A percentile compares a stretch with the other conserved stretches of the same genome.
phyloP scores from a whole-genome alignment of 2,113 vertebrate species.

The Salminus brasiliensis region DNA sequence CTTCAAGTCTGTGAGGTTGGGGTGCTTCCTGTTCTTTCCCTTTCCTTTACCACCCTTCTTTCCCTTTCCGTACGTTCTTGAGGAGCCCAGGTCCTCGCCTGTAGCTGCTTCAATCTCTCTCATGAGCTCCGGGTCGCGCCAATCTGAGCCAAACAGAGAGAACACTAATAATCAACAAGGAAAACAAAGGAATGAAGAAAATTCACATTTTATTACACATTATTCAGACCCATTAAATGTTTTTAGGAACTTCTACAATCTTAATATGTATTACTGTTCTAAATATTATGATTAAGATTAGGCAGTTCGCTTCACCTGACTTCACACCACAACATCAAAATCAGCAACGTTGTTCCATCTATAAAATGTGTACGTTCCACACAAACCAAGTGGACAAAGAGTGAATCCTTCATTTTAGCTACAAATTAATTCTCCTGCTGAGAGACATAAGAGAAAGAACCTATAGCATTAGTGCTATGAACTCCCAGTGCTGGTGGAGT shows the following conservation, averaged over 20 bases:
- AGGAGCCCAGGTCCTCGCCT: slow-evolving; percentile 87
- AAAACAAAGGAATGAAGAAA: background rate
- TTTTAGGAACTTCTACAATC: no score
- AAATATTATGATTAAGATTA: no score
- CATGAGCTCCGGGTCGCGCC: slow-evolving; percentile 89
- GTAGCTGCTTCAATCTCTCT: slow-evolving; percentile 89
- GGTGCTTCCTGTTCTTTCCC: slow-evolving; percentile 82
- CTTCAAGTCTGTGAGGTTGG: slow-evolving; percentile 89
- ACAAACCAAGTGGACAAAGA: background rate
- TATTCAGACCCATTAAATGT: no score
- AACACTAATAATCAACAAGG: background rate
- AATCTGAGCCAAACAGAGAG: slow-evolving; percentile 74
- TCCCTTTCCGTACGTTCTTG: slow-evolving; percentile 65
- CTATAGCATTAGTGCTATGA: slow-evolving; percentile 39
- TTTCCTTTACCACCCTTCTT: slow-evolving; percentile 76
- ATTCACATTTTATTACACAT: background rate
- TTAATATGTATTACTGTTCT: no score
- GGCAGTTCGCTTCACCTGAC: no score
- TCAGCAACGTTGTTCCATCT: no score
- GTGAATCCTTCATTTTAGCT: slow-evolving; percentile 40
- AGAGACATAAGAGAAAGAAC: slow-evolving; percentile 12
- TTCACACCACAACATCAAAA: no score
- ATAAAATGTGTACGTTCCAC: no score
- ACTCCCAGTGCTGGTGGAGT: slow-evolving; percentile 46
- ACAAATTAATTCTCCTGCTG: slow-evolving; percentile 40